These are phyloP conservation scores for Onychorhynchus coronatus DNA, from an alignment of 2,113 vertebrate genomes.

Conservation along the genomic window DNA sequence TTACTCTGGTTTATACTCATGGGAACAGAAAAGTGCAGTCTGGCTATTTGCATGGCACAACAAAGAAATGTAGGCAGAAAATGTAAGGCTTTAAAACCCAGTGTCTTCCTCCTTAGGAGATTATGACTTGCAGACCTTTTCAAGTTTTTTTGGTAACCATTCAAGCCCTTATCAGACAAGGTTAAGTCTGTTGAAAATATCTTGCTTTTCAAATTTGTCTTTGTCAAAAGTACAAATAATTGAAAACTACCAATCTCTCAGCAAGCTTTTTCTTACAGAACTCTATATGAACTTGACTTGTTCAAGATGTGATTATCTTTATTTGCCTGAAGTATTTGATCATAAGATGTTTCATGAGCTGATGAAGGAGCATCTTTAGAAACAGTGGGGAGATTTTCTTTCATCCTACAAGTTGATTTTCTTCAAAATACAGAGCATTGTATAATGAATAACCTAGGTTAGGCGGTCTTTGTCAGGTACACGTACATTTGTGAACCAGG, in stretches of 20 bases:
- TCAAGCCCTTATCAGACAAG: not conserved
- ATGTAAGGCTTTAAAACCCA: not conserved
- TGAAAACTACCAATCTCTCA: not conserved
- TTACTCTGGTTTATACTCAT: not conserved
- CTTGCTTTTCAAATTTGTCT: slow-evolving; percentile 9
- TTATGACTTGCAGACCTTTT: not conserved
- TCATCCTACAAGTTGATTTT: not conserved
- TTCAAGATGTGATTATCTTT: not conserved
- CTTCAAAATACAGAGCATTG: not conserved
- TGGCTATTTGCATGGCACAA: not conserved
- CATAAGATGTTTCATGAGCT: not conserved
- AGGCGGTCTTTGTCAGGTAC: not conserved
- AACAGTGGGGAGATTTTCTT: not conserved
- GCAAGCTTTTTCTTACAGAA: not conserved
- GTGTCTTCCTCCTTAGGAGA: not conserved
- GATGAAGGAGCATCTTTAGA: not conserved
- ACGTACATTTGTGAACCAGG: not conserved
- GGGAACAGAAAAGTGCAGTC: not conserved
- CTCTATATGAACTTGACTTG: not conserved
- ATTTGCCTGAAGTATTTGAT: not conserved
- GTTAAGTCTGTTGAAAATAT: not conserved
- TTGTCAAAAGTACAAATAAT: not conserved
- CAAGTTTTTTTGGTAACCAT: not conserved
- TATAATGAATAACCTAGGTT: not conserved
- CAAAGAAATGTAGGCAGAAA: not conserved